A percentile compares a stretch with the other conserved stretches of the same genome.
These are phyloP conservation scores for Tineola bisselliella DNA, from an alignment of 2,888 invertebrate genomes.

Conservation along the genomic window DNA sequence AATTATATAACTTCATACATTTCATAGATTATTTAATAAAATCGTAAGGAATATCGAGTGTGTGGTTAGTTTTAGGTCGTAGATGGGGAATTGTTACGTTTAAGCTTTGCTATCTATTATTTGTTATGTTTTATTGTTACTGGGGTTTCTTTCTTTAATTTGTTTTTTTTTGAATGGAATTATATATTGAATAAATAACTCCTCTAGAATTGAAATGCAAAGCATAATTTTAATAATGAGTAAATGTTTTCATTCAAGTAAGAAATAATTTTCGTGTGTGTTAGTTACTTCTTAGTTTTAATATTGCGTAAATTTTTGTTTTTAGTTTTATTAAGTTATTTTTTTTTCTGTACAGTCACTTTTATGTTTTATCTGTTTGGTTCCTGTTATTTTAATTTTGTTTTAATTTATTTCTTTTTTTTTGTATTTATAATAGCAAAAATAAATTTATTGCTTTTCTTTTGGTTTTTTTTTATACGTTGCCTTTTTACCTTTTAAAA, in stretches of 20 bases:
- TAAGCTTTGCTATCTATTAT: constrained; percentile 45
- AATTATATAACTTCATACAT: constrained; percentile 33
- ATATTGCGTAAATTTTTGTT: constrained; percentile 12
- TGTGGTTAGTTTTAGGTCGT: constrained; percentile 23
- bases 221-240: too few relatives aligned
- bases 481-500: constrained; percentile 18
- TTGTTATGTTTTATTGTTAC: constrained; percentile 27
- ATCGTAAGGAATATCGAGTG: neutral
- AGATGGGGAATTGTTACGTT: constrained; percentile 66
- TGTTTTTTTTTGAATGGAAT: neutral
- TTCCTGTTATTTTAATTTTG: constrained; percentile 69
- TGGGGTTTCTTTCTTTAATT: constrained; percentile 23
- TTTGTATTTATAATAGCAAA: constrained; percentile 43
- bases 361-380: constrained; percentile 29
- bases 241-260: neutral
- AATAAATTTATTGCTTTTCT: constrained; percentile 64
- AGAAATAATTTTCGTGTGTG: constrained; percentile 5
- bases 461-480: constrained; percentile 25
- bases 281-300: constrained; percentile 12
- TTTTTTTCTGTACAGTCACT: constrained; percentile 15
- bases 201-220: too few relatives aligned
- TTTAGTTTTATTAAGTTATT: constrained; percentile 24
- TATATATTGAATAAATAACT: too few relatives aligned
- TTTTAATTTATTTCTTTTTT: constrained; percentile 51
- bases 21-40: constrained; percentile 28